phyloP scores from a whole-genome alignment of 2,113 vertebrate genomes.

The Passer montanus region DNA sequence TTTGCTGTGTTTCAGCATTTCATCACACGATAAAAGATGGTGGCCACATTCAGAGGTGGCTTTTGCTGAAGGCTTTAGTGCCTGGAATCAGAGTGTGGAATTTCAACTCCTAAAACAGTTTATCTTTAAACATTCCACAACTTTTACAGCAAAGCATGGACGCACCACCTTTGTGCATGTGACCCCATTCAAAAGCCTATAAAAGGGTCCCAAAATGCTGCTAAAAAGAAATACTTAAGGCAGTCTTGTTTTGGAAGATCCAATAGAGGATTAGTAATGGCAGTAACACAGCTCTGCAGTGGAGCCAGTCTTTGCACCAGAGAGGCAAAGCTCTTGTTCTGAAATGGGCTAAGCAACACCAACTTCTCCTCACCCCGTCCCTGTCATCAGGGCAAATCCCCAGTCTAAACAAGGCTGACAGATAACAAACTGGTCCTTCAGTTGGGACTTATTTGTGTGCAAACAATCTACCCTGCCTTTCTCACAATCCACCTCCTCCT shows the following conservation, averaged over 20 bases:
- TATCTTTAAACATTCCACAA: not conserved
- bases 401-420: not conserved
- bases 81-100: not conserved
- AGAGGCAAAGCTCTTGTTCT: not conserved
- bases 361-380: not conserved
- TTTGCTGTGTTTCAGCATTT: not conserved
- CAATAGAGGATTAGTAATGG: not conserved
- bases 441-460: not conserved
- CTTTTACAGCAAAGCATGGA: not conserved
- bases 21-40: not conserved
- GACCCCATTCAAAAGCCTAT: not conserved
- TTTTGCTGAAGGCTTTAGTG: not conserved
- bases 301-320: not conserved
- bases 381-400: not conserved
- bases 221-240: not conserved
- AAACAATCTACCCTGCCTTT: not conserved
- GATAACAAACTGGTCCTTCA: constrained; percentile 15
- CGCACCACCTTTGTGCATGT: fast-evolving
- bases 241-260: not conserved
- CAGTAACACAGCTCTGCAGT: not conserved
- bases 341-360: not conserved
- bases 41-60: not conserved
- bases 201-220: not conserved
- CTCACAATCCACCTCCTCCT: not conserved
- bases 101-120: not conserved